Percentiles rank a stretch among this genome's conserved stretches.
phyloP scores from a whole-genome alignment of 2,888 invertebrate genomes.

The Phasia obesa region DNA sequence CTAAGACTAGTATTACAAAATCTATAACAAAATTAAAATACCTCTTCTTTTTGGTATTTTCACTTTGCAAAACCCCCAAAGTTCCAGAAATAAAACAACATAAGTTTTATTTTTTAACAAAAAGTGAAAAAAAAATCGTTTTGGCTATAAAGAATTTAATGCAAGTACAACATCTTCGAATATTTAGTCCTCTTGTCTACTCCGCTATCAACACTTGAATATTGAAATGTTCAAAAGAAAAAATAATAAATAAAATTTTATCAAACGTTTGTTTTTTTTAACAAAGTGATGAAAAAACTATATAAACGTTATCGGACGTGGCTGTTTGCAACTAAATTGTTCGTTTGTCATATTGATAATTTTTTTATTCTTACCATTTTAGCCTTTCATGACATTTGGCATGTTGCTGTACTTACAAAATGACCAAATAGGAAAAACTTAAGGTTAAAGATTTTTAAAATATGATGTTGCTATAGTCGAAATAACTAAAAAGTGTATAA shows the following conservation, averaged over 20 bases:
- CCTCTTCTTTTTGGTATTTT: not conserved
- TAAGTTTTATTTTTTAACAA: conserved; percentile 28
- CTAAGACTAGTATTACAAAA: not conserved
- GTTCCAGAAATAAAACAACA: conserved; percentile 12
- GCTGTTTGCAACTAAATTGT: conserved; percentile 68
- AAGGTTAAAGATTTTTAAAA: too few relatives aligned
- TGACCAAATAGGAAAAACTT: conserved; percentile 37
- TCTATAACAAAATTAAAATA: not conserved
- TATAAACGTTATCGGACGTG: conserved; percentile 70
- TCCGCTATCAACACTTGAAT: conserved; percentile 64
- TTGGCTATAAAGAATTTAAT: conserved; percentile 42
- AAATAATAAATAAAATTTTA: conserved; percentile 32
- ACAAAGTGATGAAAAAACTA: conserved; percentile 61
- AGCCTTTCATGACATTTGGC: conserved; percentile 51
- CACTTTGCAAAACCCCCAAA: not conserved
- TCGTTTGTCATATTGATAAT: conserved; percentile 67
- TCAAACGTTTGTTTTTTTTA: conserved; percentile 45
- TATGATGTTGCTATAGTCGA: too few relatives aligned
- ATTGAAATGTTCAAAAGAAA: conserved; percentile 53
- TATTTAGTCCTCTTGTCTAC: conserved; percentile 47
- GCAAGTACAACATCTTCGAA: conserved; percentile 27
- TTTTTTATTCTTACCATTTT: conserved; percentile 20
- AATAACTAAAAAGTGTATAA: too few relatives aligned
- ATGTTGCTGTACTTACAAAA: conserved; percentile 31
- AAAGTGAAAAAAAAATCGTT: conserved; percentile 10